Conservation (phyloP, 2,797 vertebrate species). For the Acanthurus tractus region DNA sequence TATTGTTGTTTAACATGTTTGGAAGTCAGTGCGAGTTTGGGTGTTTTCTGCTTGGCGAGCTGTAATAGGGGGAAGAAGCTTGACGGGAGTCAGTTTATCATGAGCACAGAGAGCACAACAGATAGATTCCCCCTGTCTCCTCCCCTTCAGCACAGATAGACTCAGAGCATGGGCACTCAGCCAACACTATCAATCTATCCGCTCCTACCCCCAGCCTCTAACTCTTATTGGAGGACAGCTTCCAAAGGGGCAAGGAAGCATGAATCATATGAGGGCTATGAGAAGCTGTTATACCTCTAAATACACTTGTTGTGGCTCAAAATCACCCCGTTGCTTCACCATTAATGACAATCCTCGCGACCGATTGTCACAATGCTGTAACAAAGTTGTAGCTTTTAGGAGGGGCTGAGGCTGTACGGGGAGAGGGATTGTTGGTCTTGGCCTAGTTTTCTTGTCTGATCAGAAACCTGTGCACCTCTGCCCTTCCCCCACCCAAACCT, state of each 20-base stretch:
- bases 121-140: conserved; percentile 86
- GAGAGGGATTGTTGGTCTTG: conserved; percentile 82
- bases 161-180: conserved; percentile 85
- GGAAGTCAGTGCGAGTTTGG: conserved; percentile 75
- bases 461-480: conserved; percentile 87
- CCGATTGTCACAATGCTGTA: conserved; percentile 70
- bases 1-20: conserved; percentile 74
- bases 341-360: conserved; percentile 66
- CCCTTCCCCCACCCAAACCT: conserved; percentile 87
- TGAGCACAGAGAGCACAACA: conserved; percentile 87
- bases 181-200: conserved; percentile 89
- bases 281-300: conserved; percentile 76
- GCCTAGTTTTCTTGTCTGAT: conserved; percentile 89
- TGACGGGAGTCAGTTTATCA: conserved; percentile 87
- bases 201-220: conserved; percentile 82
- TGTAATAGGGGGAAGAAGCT: conserved; percentile 80
- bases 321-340: conserved; percentile 61
- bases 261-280: conserved; percentile 80
- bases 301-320: conserved; percentile 76
- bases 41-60: conserved; percentile 82
- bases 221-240: conserved; percentile 82
- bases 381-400: conserved; percentile 76
- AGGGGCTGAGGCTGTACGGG: conserved; percentile 64
- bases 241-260: conserved; percentile 82
- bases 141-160: conserved; percentile 87